Base-by-base conservation (phyloP, 2,797 vertebrate genomes). In the Gymnodraco acuticeps region DNA sequence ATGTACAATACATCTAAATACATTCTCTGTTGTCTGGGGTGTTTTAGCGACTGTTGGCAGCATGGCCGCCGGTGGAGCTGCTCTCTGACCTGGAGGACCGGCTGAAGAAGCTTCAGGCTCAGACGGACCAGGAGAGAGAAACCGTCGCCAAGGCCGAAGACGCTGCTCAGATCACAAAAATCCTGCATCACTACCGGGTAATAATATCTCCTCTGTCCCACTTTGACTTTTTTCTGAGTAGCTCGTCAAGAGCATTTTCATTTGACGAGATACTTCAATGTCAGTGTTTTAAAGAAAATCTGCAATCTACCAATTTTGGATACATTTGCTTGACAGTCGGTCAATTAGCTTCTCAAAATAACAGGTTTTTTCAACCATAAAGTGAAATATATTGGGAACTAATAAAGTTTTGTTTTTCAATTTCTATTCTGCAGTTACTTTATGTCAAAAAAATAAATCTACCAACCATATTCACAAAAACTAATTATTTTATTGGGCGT, bases 171-270 rank as follows among this genome's bases (percentile, higher is more conserved):
- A 88, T 96, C 66, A 87, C 80, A 80, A 83, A 43, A 1, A 86
- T 88, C 69, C 92, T 98, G 74, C 95, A 94, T 67, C 88, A 82
- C 61, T 91, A 92, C 84, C 96, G 96, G 95, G 98, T 98, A 92
- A 72, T 33, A 0, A 48, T 9, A n/a, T 9, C n/a, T 3, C 1
- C 12, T 14, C 20, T 17, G 8, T 38, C 16, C 46, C 1, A 12
- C 31, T 41, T 13, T 45, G 48, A 64, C 10, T 50, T 17, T 13
- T 38, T 15, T 31, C 0, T 14, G 13, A 27, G 10, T 14, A 33
- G 64, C 38, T 15, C 3, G 43, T 74, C 16, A 51, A 19, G 10
- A 33, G 46, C 0, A 0, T 7, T 9, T 47, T 46, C 7, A 52
- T 19, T 59, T 48, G 3, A 65, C 27, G 20, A 38, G 33, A 38